phyloP scores from a whole-genome alignment of 2,113 vertebrate genomes.

The Caranx melampygus region DNA sequence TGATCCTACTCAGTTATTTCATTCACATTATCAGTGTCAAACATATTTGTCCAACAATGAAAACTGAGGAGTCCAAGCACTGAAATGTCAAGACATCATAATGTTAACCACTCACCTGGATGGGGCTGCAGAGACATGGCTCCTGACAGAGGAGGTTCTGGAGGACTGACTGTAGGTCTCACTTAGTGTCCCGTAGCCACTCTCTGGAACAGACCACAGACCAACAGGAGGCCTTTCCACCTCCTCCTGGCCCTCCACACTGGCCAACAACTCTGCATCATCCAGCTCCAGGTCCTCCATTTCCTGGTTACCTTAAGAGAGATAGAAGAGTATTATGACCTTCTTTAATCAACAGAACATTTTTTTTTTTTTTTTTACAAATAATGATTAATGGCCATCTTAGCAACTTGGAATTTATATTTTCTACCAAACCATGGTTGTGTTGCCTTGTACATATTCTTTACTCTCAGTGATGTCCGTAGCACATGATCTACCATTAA shows the following conservation, averaged over 20 bases:
- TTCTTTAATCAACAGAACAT: too few relatives aligned
- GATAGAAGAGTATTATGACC: background rate
- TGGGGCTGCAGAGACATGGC: constrained; percentile 34
- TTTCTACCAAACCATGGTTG: background rate
- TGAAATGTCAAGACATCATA: constrained; percentile 38
- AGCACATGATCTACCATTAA: background rate
- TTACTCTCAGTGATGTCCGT: background rate
- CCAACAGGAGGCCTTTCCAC: constrained; percentile 60
- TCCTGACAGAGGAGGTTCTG: constrained; percentile 52
- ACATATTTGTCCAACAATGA: constrained; percentile 14
- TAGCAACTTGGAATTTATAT: background rate
- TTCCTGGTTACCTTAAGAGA: constrained; percentile 52
- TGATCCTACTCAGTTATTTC: background rate
- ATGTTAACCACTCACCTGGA: constrained; percentile 64
- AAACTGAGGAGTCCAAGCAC: background rate
- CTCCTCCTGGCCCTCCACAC: constrained; percentile 84
- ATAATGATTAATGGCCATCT: background rate
- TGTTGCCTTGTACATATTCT: background rate
- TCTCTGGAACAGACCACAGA: constrained; percentile 73
- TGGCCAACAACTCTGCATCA: constrained; percentile 91
- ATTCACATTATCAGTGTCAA: too few relatives aligned
- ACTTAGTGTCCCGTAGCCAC: constrained; percentile 81
- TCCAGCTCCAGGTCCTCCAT: constrained; percentile 82
- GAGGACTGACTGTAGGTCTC: constrained; percentile 44
- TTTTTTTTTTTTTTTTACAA: background rate